phyloP scores from a whole-genome alignment of 2,797 vertebrate genomes.

The Hoplostethus atlanticus region DNA sequence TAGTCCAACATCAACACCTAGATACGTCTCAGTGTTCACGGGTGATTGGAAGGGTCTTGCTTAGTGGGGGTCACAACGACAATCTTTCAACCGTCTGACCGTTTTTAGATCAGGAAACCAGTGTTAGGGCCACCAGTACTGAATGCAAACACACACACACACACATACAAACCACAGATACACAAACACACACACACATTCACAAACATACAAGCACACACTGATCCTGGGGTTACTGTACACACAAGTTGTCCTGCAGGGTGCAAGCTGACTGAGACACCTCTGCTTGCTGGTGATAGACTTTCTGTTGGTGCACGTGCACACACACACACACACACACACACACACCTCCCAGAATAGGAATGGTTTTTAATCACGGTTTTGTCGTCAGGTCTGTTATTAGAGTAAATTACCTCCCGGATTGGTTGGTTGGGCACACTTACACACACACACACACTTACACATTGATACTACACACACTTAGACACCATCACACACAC shows the following conservation, averaged over 20 bases:
- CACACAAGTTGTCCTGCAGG: conserved; percentile 10
- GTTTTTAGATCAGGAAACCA: conserved; percentile 44
- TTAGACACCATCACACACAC: conserved; percentile 1
- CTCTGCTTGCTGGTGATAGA: conserved; percentile 7
- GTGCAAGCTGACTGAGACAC: conserved; percentile 7
- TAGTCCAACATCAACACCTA: conserved; percentile 58
- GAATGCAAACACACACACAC: conserved; percentile 10
- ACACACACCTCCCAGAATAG: conserved; percentile 66
- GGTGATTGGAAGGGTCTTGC: conserved; percentile 27
- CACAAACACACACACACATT: neutral
- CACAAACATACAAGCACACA: neutral
- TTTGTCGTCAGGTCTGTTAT: conserved; percentile 74
- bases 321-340: conserved; percentile 38
- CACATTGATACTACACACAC: conserved; percentile 16
- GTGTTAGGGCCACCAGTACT: neutral
- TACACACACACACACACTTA: conserved; percentile 44
- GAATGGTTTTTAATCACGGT: conserved; percentile 74
- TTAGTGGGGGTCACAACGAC: conserved; percentile 17
- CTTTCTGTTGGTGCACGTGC: conserved; percentile 4
- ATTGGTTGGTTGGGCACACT: conserved; percentile 46
- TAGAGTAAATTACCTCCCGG: conserved; percentile 76
- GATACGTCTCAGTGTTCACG: conserved; percentile 28
- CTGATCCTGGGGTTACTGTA: conserved; percentile 5
- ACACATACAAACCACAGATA: conserved; percentile 22
- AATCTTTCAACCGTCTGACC: conserved; percentile 13